These are phyloP conservation scores for Campaea margaritaria DNA, from an alignment of 2,888 invertebrate genomes.

Conservation along the genomic window DNA sequence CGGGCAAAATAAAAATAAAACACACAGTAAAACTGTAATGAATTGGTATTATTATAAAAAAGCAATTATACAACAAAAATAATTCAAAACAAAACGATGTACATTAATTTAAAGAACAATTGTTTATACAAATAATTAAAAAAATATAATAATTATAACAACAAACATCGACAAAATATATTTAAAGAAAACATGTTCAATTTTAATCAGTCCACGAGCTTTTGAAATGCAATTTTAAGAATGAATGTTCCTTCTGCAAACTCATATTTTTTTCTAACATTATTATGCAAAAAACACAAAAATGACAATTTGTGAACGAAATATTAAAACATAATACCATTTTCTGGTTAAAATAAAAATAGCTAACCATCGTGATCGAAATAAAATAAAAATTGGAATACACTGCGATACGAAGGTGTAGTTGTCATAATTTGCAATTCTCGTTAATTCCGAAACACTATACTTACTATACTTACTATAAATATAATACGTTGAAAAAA, in stretches of 20 bases:
- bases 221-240: conserved; percentile 84
- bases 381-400: conserved; percentile 52
- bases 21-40: conserved; percentile 89
- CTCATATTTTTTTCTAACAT: conserved; percentile 70
- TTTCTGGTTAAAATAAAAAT: conserved; percentile 63
- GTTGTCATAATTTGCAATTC: conserved; percentile 82
- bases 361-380: conserved; percentile 61
- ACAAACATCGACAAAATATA: conserved; percentile 86
- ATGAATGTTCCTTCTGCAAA: conserved; percentile 70
- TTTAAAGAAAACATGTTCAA: conserved; percentile 84
- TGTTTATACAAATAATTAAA: conserved; percentile 89
- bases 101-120: conserved; percentile 91
- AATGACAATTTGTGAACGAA: conserved; percentile 45
- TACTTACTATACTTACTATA: conserved; percentile 80
- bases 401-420: conserved; percentile 60
- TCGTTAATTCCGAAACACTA: conserved; percentile 77
- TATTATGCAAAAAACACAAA: conserved; percentile 78
- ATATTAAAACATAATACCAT: conserved; percentile 68
- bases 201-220: conserved; percentile 80
- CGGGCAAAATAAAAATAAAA: conserved; percentile 84
- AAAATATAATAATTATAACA: conserved; percentile 86
- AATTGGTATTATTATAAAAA: conserved; percentile 90
- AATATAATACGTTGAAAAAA: conserved; percentile 83
- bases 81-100: conserved; percentile 91
- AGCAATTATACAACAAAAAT: conserved; percentile 91